Conservation (phyloP, 1,140 invertebrate genomes). For the Radopholus similis region DNA sequence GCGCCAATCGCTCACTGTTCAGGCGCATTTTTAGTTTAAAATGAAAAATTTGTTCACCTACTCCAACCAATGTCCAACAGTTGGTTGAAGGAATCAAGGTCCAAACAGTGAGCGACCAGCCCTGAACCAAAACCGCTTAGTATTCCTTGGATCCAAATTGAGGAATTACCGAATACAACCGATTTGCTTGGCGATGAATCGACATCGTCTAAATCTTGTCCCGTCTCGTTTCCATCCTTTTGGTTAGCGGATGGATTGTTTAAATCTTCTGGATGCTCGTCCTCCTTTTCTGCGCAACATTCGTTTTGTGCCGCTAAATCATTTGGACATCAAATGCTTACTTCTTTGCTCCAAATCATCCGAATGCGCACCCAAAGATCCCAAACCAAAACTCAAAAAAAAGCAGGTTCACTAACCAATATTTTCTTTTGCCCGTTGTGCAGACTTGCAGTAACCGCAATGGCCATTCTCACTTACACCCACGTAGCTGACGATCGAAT, state of each 20-base stretch:
- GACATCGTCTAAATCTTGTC: too few relatives aligned
- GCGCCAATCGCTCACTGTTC: conserved; percentile 11
- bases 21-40: not conserved
- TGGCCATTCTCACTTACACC: conserved; percentile 14
- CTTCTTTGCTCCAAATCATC: not conserved
- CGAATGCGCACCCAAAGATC: not conserved
- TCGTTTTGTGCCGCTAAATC: too few relatives aligned
- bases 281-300: too few relatives aligned
- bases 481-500: conserved; percentile 20
- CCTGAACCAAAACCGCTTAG: too few relatives aligned
- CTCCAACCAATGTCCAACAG: conserved; percentile 51
- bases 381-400: not conserved
- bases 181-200: too few relatives aligned
- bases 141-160: too few relatives aligned
- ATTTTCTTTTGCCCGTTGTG: conserved; percentile 8
- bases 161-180: conserved; percentile 16
- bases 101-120: conserved; percentile 37
- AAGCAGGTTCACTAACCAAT: conserved; percentile 13
- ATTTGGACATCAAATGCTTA: too few relatives aligned
- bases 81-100: conserved; percentile 29
- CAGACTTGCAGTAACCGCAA: conserved; percentile 31
- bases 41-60: conserved; percentile 35
- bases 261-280: too few relatives aligned
- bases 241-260: too few relatives aligned
- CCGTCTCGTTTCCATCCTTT: too few relatives aligned